A percentile compares a stretch with the other conserved stretches of the same genome.
Evolutionary conservation across 2,888 invertebrate species (phyloP).

Genomic region (Gnatocerus cornutus): DNA sequence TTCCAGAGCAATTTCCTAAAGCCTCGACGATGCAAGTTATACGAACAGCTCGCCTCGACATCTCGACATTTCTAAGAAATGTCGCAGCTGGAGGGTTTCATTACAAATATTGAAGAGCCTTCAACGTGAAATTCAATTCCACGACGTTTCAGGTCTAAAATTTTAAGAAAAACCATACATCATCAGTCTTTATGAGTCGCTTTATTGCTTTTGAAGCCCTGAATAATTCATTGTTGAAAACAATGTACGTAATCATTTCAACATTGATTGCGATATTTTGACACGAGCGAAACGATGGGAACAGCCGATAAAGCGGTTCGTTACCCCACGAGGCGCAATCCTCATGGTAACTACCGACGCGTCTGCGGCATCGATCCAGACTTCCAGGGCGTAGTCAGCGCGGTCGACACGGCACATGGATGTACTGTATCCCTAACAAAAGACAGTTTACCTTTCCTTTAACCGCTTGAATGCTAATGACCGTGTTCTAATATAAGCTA

Average conservation of each 20-base stretch:
- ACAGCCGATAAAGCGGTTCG: constrained; percentile 32
- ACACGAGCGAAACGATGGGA: constrained; percentile 20
- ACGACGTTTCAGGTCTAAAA: too few species aligned
- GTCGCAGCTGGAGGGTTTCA: too few species aligned
- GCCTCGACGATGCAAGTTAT: too few species aligned
- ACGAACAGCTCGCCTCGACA: too few species aligned
- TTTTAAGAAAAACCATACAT: too few species aligned
- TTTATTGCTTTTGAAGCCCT: too few species aligned
- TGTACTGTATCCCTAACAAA: constrained; percentile 14
- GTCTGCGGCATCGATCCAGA: constrained; percentile 49
- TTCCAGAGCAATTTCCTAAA: too few species aligned
- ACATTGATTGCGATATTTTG: constrained; percentile 26
- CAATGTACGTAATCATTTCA: background rate
- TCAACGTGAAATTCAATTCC: too few species aligned
- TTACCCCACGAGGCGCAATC: constrained; percentile 38
- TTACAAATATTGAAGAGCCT: too few species aligned
- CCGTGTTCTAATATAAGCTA: constrained; percentile 8
- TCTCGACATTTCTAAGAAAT: too few species aligned
- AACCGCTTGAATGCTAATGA: constrained; percentile 22
- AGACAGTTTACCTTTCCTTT: constrained; percentile 19
- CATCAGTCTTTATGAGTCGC: too few species aligned
- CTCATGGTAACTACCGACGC: constrained; percentile 47
- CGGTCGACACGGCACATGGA: constrained; percentile 29
- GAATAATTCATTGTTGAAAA: background rate
- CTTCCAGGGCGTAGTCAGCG: constrained; percentile 45